Evolutionary conservation across 2,797 vertebrate species (phyloP), one percentile per base, ranked within the genome.

Genomic region (Acanthiza pusilla): DNA sequence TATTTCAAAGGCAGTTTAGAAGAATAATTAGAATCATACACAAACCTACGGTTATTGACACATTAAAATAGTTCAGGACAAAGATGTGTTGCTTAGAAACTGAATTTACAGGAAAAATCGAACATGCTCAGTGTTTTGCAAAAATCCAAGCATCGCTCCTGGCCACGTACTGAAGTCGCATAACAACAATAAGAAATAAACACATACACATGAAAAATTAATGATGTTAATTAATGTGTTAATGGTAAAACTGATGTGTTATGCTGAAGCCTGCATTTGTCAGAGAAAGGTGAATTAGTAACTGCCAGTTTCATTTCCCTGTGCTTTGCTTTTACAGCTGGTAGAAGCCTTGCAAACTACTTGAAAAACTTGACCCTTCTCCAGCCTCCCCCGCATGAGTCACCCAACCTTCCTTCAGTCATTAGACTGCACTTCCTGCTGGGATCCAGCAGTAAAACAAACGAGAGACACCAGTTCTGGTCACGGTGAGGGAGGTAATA

Each of bases 311-410:
- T 85, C 65, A 67, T 77, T 95, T 96, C 75, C 81, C 81, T 61
- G 36, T 50, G 67, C 91, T 94, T 95, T 96, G 96, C 94, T 94
- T 97, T 96, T 96, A 95, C 89, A 97, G 96, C 94, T 97, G 95
- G 91, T 83, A 93, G 62, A 93, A 87, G 94, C 81, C 66, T 95
- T 96, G 94, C 74, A 84, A 94, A 95, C 61, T 74, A 92, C 96
- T 96, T 89, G 61, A 96, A 96, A 97, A 97, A 96, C 94, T 94
- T 97, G 96, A 97, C 96, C 96, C 96, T 94, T 95, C 94, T 96
- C 92, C 93, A 91, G 93, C 93, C 95, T 96, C 96, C 96, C 94
- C 96, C 76, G 36, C 94, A 95, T 96, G 97, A 97, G 93, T 96
- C 96, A 97, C 92, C 90, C 76, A 97, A 89, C 93, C 95, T 94